Evolutionary conservation across 2,113 vertebrate genomes (phyloP), one percentile per base, ranked within the genome.

Genomic region (Macrotus californicus): DNA sequence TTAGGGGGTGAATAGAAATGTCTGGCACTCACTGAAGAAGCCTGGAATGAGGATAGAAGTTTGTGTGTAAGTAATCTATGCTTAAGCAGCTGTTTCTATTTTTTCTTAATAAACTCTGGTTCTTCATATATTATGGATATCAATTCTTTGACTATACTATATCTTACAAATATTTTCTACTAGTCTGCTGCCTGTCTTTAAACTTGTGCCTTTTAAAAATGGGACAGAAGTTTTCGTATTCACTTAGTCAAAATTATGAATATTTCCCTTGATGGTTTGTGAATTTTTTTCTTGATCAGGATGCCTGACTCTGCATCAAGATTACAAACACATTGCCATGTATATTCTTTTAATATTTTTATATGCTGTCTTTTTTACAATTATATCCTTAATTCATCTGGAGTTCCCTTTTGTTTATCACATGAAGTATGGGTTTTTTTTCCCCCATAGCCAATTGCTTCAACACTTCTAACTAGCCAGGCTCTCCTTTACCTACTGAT

Each of bases 161-260:
- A 8, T 16, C 8, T 93, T 61, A 50, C 75, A 81, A 26, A 80
- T 59, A 80, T 81, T 61, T 81, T 87, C 19, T 61, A 81, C 41
- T 34, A 24, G 54, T 81, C 54, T 64, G 39, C 66, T 66, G 43
- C 46, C n/a, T 81, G 21, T 88, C 43, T 88, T 87, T 87, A 70
- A 70, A 80, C 41, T 85, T 59, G 48, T 77, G 48, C 39, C 64
- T 54, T 93, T 87, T 93, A n/a, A 70, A 79, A 93, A 86, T 85
- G 70, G 5, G 72, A 92, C 46, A 85, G 46, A 66, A 66, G 13
- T 69, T 61, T 77, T 76, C 67, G 76, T 52, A 67, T 52, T 85
- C 66, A 69, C 43, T 84, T 75, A 83, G 59, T 77, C 31, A 79
- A 79, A 93, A 86, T 69, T 77, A 56, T 77, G 6, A 77, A 4